These are phyloP conservation scores for Paracentrotus lividus DNA, from an alignment of 53 echinoderm and acorn worm genomes.

Conservation along the genomic window DNA sequence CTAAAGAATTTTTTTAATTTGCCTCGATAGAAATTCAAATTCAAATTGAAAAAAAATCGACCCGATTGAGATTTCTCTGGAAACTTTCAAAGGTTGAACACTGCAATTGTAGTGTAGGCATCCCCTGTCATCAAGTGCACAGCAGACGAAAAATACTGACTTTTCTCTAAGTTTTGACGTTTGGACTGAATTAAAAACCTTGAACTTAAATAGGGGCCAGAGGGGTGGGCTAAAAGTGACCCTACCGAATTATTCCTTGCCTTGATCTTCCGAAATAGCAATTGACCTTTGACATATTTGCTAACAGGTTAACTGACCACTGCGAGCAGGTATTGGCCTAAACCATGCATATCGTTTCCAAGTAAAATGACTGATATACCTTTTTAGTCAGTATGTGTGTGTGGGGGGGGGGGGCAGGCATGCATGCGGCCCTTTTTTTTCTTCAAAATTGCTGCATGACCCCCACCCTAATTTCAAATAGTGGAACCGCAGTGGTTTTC, in stretches of 20 bases:
- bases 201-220: constrained; percentile 28
- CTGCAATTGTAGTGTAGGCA: neutral
- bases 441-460: too few species aligned
- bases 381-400: too few species aligned
- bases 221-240: constrained; percentile 8
- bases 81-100: neutral
- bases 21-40: too few species aligned
- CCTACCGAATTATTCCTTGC: neutral
- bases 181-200: neutral
- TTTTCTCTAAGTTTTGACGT: neutral
- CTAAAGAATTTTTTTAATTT: too few species aligned
- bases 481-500: too few species aligned
- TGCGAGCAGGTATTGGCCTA: too few species aligned
- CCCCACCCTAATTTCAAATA: too few species aligned
- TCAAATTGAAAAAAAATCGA: neutral
- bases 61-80: neutral
- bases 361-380: too few species aligned
- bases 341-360: too few species aligned
- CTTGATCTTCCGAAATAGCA: neutral
- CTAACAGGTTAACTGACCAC: neutral
- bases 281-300: constrained; percentile 20
- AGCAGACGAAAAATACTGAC: neutral
- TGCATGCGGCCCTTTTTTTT: too few species aligned
- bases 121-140: constrained; percentile 4
- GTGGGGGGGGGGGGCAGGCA: too few species aligned